phyloP scores from a whole-genome alignment of 1,140 invertebrate species.

The Chrysomallon squamiferum region DNA sequence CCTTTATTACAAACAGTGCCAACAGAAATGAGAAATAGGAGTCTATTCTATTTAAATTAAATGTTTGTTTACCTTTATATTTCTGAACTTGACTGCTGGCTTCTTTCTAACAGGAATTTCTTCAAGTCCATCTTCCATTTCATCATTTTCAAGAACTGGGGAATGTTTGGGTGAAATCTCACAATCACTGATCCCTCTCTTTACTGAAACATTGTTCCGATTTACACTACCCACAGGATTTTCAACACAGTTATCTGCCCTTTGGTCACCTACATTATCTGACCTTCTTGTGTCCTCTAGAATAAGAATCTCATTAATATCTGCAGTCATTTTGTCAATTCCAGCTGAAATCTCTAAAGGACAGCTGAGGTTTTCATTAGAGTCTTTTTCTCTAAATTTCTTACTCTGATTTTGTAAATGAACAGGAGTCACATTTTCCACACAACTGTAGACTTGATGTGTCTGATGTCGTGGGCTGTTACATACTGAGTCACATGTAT shows the following conservation, averaged over 20 bases:
- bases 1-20: too few species aligned
- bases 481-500: conserved; percentile 39
- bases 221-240: neutral
- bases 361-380: conserved; percentile 55
- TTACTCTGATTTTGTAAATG: conserved; percentile 16
- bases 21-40: too few species aligned
- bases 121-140: too few species aligned
- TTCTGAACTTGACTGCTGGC: conserved; percentile 19
- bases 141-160: too few species aligned
- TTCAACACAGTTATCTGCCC: conserved; percentile 7
- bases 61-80: conserved; percentile 18
- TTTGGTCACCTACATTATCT: conserved; percentile 28
- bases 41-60: too few species aligned
- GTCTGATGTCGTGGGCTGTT: conserved; percentile 26
- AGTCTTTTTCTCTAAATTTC: conserved; percentile 48
- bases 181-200: conserved; percentile 45
- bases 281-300: conserved; percentile 2
- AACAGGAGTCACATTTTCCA: conserved; percentile 14
- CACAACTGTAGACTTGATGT: conserved; percentile 20
- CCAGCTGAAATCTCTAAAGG: conserved; percentile 15
- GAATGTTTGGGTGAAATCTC: conserved; percentile 36
- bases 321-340: conserved; percentile 1
- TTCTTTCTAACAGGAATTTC: conserved; percentile 2
- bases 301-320: neutral
- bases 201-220: conserved; percentile 23